Base-by-base conservation (phyloP, 2,888 invertebrate species). In the Parnassius orleans region DNA sequence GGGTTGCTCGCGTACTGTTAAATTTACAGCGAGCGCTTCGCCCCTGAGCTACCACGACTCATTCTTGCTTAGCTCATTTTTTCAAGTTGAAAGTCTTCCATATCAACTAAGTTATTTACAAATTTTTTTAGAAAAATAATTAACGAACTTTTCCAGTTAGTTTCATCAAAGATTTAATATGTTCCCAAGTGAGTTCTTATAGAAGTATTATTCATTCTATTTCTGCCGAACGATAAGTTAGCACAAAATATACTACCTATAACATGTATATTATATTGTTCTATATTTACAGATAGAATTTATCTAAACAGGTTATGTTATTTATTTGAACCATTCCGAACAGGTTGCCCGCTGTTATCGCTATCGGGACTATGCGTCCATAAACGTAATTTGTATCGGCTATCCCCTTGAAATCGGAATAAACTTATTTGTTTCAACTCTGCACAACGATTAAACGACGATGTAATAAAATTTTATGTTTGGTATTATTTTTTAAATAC, bases 361-460 rank as follows among this genome's bases (percentile, higher is more conserved):
- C 75, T 76, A 79, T 79, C 77, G 78, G 76, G 80, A 75, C 78
- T 79, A 78, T 82, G 79, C 80, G 72, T 81, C 84, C 78, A 87
- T 86, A 87, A 88, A 87, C 79, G 85, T 87, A 83, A 87, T 87
- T 87, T 87, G 84, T 87, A 84, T 81, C 78, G 77, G 77, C 78
- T 79, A 81, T 83, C 77, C 82, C 75, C 74, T 82, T 80, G 78
- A 81, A 84, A 85, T 86, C 84, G 81, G 81, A 80, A 85, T 83
- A 79, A 82, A 81, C 80, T 82, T 82, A 86, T 86, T 86, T 84
- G 83, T 84, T 84, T 77, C 78, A 78, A 73, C 73, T 77, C 74
- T 60, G 57, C 63, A 47, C 56, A 46, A 53, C 68, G 70, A 71
- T 71, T 71, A 72, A 55, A 68, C 76, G 58, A 52, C 76, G 80